Conservation (phyloP, 2,113 vertebrate species). For the Odocoileus hemionus region DNA sequence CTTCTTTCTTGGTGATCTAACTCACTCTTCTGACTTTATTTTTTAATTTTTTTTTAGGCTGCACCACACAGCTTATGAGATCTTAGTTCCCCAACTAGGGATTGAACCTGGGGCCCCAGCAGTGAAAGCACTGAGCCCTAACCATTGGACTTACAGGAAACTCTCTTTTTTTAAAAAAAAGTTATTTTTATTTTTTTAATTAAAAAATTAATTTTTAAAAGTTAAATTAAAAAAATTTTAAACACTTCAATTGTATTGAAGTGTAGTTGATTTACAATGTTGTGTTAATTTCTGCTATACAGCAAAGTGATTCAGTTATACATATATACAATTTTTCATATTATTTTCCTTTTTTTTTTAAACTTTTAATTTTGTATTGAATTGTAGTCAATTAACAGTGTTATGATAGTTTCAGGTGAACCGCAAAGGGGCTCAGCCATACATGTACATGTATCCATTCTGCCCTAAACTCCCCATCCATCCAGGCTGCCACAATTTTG, state of each 20-base stretch:
- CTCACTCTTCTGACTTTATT: neutral
- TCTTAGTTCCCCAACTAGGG: neutral
- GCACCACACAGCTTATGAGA: neutral
- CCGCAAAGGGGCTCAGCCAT: neutral
- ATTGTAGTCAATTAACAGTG: neutral
- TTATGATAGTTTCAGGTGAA: neutral
- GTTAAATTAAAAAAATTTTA: neutral
- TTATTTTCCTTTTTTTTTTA: neutral
- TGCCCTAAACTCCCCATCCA: neutral
- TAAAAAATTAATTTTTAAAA: neutral
- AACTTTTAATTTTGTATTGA: neutral
- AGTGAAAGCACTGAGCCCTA: neutral
- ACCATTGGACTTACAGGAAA: neutral
- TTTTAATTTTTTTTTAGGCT: neutral
- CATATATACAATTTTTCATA: neutral
- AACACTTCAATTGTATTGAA: neutral
- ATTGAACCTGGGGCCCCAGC: neutral
- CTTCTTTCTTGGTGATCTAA: neutral
- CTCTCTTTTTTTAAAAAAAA: neutral
- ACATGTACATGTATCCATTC: neutral
- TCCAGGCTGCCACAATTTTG: neutral
- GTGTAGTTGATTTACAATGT: neutral
- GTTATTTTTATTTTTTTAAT: neutral
- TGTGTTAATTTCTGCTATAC: neutral
- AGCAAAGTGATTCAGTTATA: neutral